Evolutionary conservation across 2,888 invertebrate genomes (phyloP).

Genomic region (Ennomos erosarius): DNA sequence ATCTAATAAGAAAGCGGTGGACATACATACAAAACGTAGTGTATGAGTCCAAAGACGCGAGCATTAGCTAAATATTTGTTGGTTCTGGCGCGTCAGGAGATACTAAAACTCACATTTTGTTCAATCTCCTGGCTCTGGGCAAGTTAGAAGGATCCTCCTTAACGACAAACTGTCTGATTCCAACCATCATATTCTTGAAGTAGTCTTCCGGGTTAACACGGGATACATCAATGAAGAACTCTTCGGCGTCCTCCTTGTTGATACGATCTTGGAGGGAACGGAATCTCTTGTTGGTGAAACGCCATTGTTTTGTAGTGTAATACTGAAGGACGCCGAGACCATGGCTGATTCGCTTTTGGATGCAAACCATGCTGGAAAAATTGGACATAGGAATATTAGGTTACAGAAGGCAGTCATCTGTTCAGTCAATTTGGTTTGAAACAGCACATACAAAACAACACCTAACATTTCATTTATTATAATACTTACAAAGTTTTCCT

Average conservation of each 20-base stretch:
- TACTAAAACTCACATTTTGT: conserved; percentile 81
- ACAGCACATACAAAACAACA: no score
- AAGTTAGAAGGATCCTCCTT: conserved; percentile 92
- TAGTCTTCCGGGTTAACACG: conserved; percentile 60
- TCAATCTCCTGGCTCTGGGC: conserved; percentile 88
- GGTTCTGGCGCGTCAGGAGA: no score
- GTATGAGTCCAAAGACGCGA: no score
- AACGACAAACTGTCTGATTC: conserved; percentile 91
- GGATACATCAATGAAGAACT: conserved; percentile 84
- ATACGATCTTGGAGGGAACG: conserved; percentile 80
- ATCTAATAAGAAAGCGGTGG: no score
- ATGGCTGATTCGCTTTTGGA: conserved; percentile 86
- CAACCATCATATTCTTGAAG: conserved; percentile 87
- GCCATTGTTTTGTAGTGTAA: conserved; percentile 93
- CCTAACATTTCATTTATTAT: no score
- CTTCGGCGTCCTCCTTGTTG: conserved; percentile 82
- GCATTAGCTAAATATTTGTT: no score
- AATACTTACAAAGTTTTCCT: conserved; percentile 91
- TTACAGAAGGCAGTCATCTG: no score
- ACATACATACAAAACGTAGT: no score
- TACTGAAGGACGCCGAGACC: conserved; percentile 90
- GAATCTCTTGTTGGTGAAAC: conserved; percentile 88
- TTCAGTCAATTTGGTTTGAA: no score
- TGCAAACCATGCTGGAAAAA: conserved; percentile 84
- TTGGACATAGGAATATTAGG: background rate